Percentiles rank a stretch among this genome's conserved stretches.
Conservation (phyloP, 2,113 vertebrate species). For the Rallus limicola region DNA sequence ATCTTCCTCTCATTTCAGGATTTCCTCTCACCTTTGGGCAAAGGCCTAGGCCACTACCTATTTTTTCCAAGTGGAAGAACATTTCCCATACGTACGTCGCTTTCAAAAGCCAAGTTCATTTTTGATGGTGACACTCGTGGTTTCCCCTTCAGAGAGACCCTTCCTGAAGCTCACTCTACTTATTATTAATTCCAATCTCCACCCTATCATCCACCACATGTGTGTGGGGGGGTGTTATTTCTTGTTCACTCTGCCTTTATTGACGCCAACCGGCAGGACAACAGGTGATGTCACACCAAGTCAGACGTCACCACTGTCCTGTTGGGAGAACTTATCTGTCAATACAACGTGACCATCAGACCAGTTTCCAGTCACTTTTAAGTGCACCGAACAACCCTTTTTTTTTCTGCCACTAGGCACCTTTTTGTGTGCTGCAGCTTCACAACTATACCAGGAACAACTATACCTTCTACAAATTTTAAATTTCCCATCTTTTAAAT, state of each 20-base stretch:
- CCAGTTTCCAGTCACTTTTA: not conserved
- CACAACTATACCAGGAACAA: not conserved
- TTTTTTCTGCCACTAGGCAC: not conserved
- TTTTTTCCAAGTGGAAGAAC: conserved; percentile 14
- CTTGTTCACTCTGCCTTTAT: not conserved
- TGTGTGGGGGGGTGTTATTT: not conserved
- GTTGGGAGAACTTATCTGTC: not conserved
- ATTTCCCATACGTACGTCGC: not conserved
- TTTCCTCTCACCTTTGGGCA: conserved; percentile 34
- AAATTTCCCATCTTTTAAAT: not conserved
- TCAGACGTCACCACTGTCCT: not conserved
- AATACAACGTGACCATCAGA: not conserved
- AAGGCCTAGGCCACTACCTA: not conserved
- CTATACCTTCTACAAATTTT: not conserved
- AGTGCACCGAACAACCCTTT: not conserved
- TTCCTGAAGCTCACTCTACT: conserved; percentile 7
- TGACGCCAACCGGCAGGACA: not conserved
- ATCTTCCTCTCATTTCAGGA: conserved; percentile 36
- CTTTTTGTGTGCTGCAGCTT: not conserved
- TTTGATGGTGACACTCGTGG: not conserved
- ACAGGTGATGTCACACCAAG: not conserved
- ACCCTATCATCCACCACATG: rapidly evolving
- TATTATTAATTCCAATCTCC: not conserved
- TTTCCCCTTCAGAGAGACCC: not conserved
- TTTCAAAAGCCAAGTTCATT: not conserved